Conservation (phyloP, 2,888 invertebrate genomes). For the Nasonia oneida region DNA sequence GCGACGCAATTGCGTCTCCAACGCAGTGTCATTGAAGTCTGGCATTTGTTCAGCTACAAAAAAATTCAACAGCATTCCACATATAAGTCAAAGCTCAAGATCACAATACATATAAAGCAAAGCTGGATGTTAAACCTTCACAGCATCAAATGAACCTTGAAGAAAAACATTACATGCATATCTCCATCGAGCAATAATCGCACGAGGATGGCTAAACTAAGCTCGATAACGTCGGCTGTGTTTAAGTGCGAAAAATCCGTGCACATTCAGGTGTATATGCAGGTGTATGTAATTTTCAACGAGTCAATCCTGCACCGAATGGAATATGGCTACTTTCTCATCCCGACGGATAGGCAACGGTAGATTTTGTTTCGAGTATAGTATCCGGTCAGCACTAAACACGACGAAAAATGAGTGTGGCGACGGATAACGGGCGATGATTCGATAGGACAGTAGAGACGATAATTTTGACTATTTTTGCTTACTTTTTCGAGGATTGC, state of each 20-base stretch:
- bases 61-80: slow-evolving; percentile 48
- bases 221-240: not conserved
- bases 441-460: not conserved
- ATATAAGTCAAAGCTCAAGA: slow-evolving; percentile 32
- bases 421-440: not conserved
- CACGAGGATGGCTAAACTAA: not conserved
- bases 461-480: slow-evolving; percentile 45
- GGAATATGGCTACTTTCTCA: slow-evolving; percentile 60
- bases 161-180: not conserved
- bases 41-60: slow-evolving; percentile 58
- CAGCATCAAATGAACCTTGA: slow-evolving; percentile 26
- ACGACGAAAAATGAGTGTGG: not conserved
- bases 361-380: slow-evolving; percentile 16
- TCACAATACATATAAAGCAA: slow-evolving; percentile 30
- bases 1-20: slow-evolving; percentile 79
- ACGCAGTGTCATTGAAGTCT: slow-evolving; percentile 63
- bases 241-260: slow-evolving; percentile 1
- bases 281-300: slow-evolving; percentile 28
- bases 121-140: slow-evolving; percentile 35
- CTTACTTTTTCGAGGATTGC: slow-evolving; percentile 49
- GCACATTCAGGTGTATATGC: not conserved
- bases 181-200: not conserved
- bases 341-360: slow-evolving; percentile 28
- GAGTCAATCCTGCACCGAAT: slow-evolving; percentile 43
- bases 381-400: not conserved